A percentile compares a stretch with the other conserved stretches of the same genome.
Conservation (phyloP, 2,888 invertebrate genomes). For the Poecilobothrus nobilitatus region DNA sequence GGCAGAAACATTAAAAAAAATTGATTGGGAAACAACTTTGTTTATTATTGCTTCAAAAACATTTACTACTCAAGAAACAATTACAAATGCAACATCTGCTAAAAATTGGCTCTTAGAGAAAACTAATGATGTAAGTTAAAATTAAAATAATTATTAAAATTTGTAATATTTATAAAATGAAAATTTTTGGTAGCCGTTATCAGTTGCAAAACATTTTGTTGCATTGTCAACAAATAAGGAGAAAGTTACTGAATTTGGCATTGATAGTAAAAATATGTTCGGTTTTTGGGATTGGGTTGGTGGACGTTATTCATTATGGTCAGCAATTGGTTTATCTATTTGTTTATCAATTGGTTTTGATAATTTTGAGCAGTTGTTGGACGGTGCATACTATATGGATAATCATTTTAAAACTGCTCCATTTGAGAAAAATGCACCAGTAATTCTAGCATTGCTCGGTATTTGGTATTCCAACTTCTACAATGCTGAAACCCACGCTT, state of each 20-base stretch:
- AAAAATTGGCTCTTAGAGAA: constrained; percentile 85
- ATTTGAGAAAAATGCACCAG: constrained; percentile 85
- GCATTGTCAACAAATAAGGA: constrained; percentile 91
- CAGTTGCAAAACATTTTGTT: constrained; percentile 96
- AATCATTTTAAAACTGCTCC: constrained; percentile 82
- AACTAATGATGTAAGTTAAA: constrained; percentile 71
- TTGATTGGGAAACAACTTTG: constrained; percentile 86
- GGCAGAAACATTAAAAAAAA: constrained; percentile 80
- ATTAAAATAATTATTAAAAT: neutral
- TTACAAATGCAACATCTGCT: constrained; percentile 97
- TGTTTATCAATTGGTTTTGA: constrained; percentile 87
- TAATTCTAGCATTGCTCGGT: constrained; percentile 84
- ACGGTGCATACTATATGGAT: constrained; percentile 90
- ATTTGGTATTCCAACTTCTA: constrained; percentile 94
- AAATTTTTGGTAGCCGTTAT: constrained; percentile 50
- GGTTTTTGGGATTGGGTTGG: constrained; percentile 99
- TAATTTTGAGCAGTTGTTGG: constrained; percentile 84
- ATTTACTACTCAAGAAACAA: constrained; percentile 98
- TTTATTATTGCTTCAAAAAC: constrained; percentile 99
- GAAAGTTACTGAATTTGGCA: constrained; percentile 96
- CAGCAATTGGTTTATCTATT: constrained; percentile 96
- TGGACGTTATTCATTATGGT: constrained; percentile 95
- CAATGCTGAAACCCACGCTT: constrained; percentile 89
- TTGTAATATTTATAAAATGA: neutral
- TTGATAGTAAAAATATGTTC: constrained; percentile 96